These are phyloP conservation scores for Lucilia cuprina DNA, from an alignment of 1,140 invertebrate species.

Conservation along the genomic window DNA sequence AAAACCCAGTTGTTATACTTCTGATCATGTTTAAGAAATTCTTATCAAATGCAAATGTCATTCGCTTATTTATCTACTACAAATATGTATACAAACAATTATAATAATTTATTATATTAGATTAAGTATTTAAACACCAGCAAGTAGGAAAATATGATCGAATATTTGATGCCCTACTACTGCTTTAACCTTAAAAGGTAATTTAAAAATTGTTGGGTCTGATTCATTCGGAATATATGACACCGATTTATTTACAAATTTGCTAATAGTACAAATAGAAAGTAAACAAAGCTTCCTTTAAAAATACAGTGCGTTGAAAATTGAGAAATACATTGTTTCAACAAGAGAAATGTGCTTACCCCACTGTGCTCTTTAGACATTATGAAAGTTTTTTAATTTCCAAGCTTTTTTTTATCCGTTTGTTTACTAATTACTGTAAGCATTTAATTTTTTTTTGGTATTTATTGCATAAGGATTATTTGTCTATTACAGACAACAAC, in stretches of 20 bases:
- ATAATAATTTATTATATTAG: background rate
- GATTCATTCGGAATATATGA: too few relatives aligned
- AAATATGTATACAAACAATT: background rate
- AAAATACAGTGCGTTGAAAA: background rate
- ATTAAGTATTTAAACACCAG: background rate
- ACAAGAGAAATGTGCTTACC: too few relatives aligned
- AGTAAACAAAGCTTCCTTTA: too few relatives aligned
- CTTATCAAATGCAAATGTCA: slow-evolving; percentile 11
- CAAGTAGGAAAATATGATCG: background rate
- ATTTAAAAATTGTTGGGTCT: too few relatives aligned
- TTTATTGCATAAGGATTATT: background rate
- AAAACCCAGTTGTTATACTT: background rate
- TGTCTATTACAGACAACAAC: background rate
- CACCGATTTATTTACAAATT: too few relatives aligned
- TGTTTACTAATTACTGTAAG: background rate
- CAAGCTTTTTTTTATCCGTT: background rate
- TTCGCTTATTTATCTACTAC: background rate
- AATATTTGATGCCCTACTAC: background rate
- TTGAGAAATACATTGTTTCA: background rate
- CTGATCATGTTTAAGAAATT: background rate
- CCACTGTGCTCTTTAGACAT: background rate
- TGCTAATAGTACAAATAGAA: too few relatives aligned
- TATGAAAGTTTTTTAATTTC: background rate
- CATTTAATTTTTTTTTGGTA: background rate
- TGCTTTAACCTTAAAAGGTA: too few relatives aligned